A percentile compares a stretch with the other conserved stretches of the same genome.
Evolutionary conservation across 2,113 vertebrate species (phyloP).

Genomic region (Onychostoma macrolepis): DNA sequence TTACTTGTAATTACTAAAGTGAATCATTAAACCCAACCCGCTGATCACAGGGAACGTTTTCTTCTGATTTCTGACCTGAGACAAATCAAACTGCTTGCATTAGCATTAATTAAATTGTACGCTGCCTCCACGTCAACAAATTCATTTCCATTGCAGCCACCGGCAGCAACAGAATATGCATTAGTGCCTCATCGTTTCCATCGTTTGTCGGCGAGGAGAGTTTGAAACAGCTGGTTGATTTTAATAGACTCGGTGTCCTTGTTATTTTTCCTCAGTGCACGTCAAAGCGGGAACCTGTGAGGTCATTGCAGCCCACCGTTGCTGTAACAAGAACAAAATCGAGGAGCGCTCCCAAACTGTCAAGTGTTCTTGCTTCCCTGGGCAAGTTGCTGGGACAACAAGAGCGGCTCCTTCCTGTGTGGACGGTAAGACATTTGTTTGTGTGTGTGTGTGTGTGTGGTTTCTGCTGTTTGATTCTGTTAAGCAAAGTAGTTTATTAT

Average conservation of each 20-base stretch:
- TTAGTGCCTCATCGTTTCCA: conserved; percentile 26
- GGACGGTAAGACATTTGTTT: conserved; percentile 82
- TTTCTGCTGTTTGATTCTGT: not conserved
- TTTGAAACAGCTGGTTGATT: conserved; percentile 50
- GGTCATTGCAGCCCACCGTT: conserved; percentile 93
- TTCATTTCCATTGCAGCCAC: conserved; percentile 16
- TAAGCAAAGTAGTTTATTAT: not conserved
- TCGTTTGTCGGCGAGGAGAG: not conserved
- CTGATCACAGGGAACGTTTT: not conserved
- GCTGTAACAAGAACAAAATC: conserved; percentile 97
- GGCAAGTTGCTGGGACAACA: conserved; percentile 96
- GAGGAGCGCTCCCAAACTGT: conserved; percentile 97
- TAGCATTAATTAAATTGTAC: conserved; percentile 27
- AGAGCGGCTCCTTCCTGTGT: conserved; percentile 93
- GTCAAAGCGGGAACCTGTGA: conserved; percentile 93
- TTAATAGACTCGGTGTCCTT: conserved; percentile 54
- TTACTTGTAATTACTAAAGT: conserved; percentile 21
- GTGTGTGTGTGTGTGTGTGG: not conserved
- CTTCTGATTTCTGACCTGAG: not conserved
- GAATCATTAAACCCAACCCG: not conserved
- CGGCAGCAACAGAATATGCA: conserved; percentile 26
- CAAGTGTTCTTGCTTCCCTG: conserved; percentile 95
- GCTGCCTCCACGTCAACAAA: not conserved
- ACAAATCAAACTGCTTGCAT: conserved; percentile 9
- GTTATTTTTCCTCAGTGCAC: conserved; percentile 77